Conservation (phyloP, 2,888 invertebrate genomes). For the Cryptocheilus praepositus region DNA sequence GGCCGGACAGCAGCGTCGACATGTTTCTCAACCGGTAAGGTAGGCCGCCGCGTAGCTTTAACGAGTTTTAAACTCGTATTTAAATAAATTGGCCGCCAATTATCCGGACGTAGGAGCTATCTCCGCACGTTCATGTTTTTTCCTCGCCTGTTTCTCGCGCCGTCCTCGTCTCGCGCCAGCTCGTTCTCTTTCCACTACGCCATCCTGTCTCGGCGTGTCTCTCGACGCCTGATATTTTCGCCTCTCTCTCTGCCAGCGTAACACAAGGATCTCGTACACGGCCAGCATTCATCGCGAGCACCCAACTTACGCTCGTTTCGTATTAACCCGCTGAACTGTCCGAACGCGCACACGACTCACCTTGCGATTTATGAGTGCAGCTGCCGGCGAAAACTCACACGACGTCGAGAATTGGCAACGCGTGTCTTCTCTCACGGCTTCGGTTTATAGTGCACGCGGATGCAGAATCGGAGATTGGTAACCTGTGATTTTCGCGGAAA, state of each 20-base stretch:
- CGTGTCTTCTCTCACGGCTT: background rate
- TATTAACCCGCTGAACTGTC: slow-evolving; percentile 42
- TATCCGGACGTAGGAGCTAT: slow-evolving; percentile 49
- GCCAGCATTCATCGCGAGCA: slow-evolving; percentile 22
- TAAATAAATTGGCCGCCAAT: slow-evolving; percentile 66
- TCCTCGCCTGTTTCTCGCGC: background rate
- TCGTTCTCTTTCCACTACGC: background rate
- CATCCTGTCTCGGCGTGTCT: slow-evolving; percentile 5
- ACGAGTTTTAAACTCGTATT: slow-evolving; percentile 60
- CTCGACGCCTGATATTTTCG: too few species aligned
- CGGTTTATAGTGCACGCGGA: too few species aligned
- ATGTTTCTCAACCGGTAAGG: slow-evolving; percentile 68
- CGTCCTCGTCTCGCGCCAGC: background rate
- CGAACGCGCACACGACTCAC: slow-evolving; percentile 23
- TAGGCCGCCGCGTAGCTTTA: slow-evolving; percentile 59
- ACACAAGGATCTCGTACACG: slow-evolving; percentile 28
- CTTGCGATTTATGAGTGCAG: slow-evolving; percentile 51
- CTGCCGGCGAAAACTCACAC: slow-evolving; percentile 9
- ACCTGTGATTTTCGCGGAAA: too few species aligned
- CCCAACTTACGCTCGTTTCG: slow-evolving; percentile 44
- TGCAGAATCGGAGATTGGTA: too few species aligned
- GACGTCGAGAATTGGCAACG: slow-evolving; percentile 25
- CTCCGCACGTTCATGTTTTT: slow-evolving; percentile 12
- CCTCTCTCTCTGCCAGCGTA: too few species aligned
- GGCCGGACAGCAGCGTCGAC: slow-evolving; percentile 17